These are phyloP conservation scores for Clostera curtula DNA, from an alignment of 2,888 invertebrate species.

Conservation along the genomic window DNA sequence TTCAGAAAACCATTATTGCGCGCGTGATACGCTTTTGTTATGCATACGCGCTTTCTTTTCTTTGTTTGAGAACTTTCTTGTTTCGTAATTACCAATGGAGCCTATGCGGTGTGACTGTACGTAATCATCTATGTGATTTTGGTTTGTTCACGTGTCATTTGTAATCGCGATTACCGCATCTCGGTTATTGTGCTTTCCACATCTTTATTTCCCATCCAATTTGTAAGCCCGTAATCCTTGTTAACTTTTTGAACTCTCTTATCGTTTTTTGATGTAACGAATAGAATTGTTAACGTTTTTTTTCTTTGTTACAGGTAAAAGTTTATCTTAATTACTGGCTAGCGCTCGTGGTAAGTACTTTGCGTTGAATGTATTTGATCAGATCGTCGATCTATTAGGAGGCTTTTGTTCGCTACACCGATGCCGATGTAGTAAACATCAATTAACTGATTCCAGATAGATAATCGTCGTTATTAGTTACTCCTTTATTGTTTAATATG, in stretches of 20 bases:
- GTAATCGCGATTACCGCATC: conserved; percentile 54
- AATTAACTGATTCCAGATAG: conserved; percentile 67
- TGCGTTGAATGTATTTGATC: conserved; percentile 22
- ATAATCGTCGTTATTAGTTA: conserved; percentile 66
- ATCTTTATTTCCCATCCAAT: conserved; percentile 20
- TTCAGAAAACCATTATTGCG: conserved; percentile 22
- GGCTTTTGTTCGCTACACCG: conserved; percentile 25
- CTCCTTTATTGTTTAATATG: conserved; percentile 68
- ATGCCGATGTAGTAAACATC: conserved; percentile 58
- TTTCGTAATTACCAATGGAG: conserved; percentile 58
- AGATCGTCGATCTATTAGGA: conserved; percentile 26
- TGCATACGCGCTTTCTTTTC: conserved; percentile 51
- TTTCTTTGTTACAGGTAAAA: conserved; percentile 62
- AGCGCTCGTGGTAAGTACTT: conserved; percentile 42
- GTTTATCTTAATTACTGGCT: conserved; percentile 18
- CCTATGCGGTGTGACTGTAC: conserved; percentile 36
- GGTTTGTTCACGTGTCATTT: conserved; percentile 50
- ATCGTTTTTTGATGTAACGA: conserved; percentile 20
- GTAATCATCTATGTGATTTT: conserved; percentile 55
- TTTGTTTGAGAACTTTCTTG: conserved; percentile 58
- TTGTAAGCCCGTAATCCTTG: conserved; percentile 34
- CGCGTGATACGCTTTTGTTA: conserved; percentile 44
- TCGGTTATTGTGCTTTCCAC: conserved; percentile 41
- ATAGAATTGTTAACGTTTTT: conserved; percentile 14
- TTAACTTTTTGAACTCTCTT: conserved; percentile 42